Evolutionary conservation across 1,140 invertebrate genomes (phyloP), one percentile per base, ranked within the genome.

Genomic region (Drosophila dunni): DNA sequence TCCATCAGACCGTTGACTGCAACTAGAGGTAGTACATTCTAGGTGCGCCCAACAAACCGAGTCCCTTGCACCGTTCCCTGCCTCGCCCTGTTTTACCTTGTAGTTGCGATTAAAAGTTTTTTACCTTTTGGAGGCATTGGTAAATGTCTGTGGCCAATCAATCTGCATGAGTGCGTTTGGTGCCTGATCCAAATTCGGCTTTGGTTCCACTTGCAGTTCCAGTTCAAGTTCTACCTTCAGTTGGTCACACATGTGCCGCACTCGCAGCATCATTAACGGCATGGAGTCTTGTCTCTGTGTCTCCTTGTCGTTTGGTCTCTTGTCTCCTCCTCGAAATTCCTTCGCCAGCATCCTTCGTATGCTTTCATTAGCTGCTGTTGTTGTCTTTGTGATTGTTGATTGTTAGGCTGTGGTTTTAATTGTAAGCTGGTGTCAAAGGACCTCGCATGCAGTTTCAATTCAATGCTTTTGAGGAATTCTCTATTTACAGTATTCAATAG

Each of bases 91-190:
- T 42, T 36, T 15, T 17, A 53, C 45, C 64, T 54, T 73, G 70
- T 62, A 61, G 64, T 68, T 61, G 15, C 71, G 71, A 74, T 74
- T 74, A 68, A 78, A 74, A 62, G 64, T 69, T 77, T 58, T 75
- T 69, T 57, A 29, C 42, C 50, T 68, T 36, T 67, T 58, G 64
- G 44, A 68, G 75, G 63, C 63, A 74, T 74, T 68, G 57, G 57
- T 45, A 61, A 77, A 71, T 73, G 70, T 74, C 65, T 78, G 81
- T 77, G 83, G 82, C 75, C 82, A 86, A 86, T 86, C 83, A 86
- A 86, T 79, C 82, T 86, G 82, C 82, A 86, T 86, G 83, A 88
- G 79, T 88, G 82, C 82, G 73, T 82, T 61, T 20, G 46, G n/a
- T 74, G 57, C 40, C 42, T 61, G 48, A 24, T 48, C 7, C 48